phyloP scores from a whole-genome alignment of 2,113 vertebrate species.

The Hiodon tergisus region DNA sequence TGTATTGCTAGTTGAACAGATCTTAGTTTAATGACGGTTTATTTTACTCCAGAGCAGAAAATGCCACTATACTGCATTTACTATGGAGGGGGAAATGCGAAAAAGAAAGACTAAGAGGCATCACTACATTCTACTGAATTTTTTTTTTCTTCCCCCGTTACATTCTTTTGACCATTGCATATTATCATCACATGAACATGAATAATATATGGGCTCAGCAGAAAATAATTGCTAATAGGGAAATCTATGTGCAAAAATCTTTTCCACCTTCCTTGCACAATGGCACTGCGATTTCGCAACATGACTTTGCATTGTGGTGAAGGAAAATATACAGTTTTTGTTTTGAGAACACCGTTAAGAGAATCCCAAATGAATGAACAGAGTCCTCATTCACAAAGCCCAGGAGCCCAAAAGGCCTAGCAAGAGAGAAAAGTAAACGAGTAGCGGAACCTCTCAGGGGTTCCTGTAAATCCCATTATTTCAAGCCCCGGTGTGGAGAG shows the following conservation, averaged over 20 bases:
- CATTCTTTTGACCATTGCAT: no score
- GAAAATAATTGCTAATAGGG: not conserved
- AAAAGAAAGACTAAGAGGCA: not conserved
- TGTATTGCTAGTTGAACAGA: not conserved
- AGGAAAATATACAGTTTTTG: not conserved
- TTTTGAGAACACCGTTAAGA: slow-evolving; percentile 14
- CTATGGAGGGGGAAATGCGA: not conserved
- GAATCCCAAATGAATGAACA: slow-evolving; percentile 61
- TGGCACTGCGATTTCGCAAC: not conserved
- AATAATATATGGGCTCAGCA: no score
- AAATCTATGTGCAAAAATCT: slow-evolving; percentile 8
- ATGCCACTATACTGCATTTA: no score
- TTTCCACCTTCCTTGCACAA: slow-evolving; percentile 18
- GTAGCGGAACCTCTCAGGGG: slow-evolving; percentile 34
- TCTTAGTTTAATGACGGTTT: no score
- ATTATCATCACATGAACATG: no score
- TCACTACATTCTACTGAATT: not conserved
- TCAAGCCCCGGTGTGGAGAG: slow-evolving; percentile 93
- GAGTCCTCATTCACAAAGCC: slow-evolving; percentile 62
- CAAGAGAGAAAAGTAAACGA: slow-evolving; percentile 24
- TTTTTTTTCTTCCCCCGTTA: no score
- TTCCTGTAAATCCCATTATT: slow-evolving; percentile 65
- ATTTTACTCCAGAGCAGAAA: no score
- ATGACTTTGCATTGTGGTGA: not conserved
- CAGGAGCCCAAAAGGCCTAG: slow-evolving; percentile 54